A percentile compares a stretch with the other conserved stretches of the same genome.
Conservation (phyloP, 2,797 vertebrate genomes). For the Oophaga sylvatica region DNA sequence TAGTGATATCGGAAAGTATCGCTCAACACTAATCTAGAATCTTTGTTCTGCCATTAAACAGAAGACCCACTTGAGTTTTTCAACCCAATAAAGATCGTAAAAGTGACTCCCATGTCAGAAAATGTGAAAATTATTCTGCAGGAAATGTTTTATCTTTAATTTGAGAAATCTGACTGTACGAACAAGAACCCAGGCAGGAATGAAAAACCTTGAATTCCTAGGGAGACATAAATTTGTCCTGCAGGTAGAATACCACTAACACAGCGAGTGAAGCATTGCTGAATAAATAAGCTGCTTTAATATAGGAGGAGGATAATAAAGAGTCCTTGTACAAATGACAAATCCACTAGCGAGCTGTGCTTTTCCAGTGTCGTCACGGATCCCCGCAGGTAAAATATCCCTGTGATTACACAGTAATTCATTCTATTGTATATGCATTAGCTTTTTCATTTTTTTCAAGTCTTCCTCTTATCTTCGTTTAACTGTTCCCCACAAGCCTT, state of each 20-base stretch:
- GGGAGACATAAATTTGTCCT: slow-evolving; percentile 3
- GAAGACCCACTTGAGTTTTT: neutral
- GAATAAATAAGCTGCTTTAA: slow-evolving; percentile 39
- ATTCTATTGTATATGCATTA: slow-evolving; percentile 60
- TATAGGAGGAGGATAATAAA: slow-evolving; percentile 31
- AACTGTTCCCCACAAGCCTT: slow-evolving; percentile 49
- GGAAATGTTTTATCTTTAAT: slow-evolving; percentile 40
- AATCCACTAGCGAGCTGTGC: slow-evolving; percentile 4
- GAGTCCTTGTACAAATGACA: slow-evolving; percentile 36
- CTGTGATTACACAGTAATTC: slow-evolving; percentile 53
- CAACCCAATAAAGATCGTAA: neutral
- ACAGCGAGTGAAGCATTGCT: slow-evolving; percentile 4
- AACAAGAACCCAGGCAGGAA: neutral
- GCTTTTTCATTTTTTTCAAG: slow-evolving; percentile 48
- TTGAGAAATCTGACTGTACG: slow-evolving; percentile 18
- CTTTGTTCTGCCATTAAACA: neutral
- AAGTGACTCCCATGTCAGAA: neutral
- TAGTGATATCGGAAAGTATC: too few species aligned
- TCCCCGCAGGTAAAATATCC: slow-evolving; percentile 55
- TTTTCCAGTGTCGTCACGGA: slow-evolving; percentile 39
- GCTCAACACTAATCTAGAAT: too few species aligned
- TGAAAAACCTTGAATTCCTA: neutral
- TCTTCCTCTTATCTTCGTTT: slow-evolving; percentile 48
- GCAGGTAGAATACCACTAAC: neutral
- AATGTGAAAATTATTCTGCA: neutral